Percentiles rank a stretch among this genome's conserved stretches.
These are phyloP conservation scores for Onychorhynchus coronatus DNA, from an alignment of 2,113 vertebrate genomes.

Conservation along the genomic window DNA sequence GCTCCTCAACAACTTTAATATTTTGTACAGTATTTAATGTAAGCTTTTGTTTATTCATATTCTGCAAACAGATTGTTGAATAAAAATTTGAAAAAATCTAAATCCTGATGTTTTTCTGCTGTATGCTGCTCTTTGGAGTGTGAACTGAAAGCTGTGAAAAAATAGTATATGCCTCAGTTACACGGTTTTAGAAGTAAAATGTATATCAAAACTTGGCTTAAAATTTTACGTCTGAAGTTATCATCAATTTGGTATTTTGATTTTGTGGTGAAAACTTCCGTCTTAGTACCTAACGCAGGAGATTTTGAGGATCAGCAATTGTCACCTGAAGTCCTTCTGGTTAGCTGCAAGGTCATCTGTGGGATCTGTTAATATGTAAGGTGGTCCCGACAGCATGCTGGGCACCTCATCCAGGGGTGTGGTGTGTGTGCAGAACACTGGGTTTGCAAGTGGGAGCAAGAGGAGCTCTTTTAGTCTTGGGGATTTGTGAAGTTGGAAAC, in stretches of 20 bases:
- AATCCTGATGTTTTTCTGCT: not conserved
- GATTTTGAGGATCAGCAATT: not conserved
- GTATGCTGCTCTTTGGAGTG: not conserved
- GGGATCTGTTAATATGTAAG: accelerated
- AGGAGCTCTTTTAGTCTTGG: not conserved
- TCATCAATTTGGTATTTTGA: not conserved
- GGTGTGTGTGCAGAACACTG: not conserved
- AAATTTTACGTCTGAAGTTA: not conserved
- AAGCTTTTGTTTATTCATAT: not conserved
- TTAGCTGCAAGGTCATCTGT: not conserved
- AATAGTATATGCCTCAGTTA: not conserved
- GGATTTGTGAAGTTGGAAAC: not conserved
- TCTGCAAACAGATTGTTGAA: not conserved
- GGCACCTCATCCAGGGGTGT: accelerated
- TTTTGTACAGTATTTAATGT: slow-evolving; percentile 32
- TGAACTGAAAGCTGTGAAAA: not conserved
- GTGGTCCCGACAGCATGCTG: no score
- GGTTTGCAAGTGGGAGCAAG: not conserved
- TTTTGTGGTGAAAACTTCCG: not conserved
- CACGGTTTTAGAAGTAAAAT: not conserved
- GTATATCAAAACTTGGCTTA: not conserved
- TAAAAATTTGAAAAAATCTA: not conserved
- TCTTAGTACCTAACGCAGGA: not conserved
- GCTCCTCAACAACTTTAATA: not conserved
- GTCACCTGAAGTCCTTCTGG: not conserved